Base-by-base conservation (phyloP, 2,888 invertebrate species). In the Tuberolachnus salignus region DNA sequence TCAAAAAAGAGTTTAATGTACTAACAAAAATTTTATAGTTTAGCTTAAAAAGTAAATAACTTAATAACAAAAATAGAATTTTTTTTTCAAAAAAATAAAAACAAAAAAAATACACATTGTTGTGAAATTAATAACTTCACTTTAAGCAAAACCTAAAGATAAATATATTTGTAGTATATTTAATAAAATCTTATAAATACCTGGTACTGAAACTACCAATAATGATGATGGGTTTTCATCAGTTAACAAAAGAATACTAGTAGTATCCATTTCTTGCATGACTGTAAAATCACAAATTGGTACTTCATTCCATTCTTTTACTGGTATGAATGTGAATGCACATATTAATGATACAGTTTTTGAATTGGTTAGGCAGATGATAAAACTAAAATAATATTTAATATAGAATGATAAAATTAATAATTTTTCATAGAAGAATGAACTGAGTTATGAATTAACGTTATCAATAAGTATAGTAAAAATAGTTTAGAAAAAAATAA, bases 291-390 rank as follows among this genome's bases (percentile, higher is more conserved):
- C 83, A 63, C 81, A 78, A 73, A 84, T 82, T 16, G 67, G 34
- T 13, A 81, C 80, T 61, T 82, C 73, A 14, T 81, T 82, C 59
- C 82, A 82, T 49, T 82, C 70, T 66, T 73, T 63, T 34, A 83
- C 81, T 46, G 80, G 73, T 44, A 82, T 23, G 61, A 83, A 74
- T 19, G 84, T 83, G 70, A 82, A 82, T 57, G 83, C 81, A 73
- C 84, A 84, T 2, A 84, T 80, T 13, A 82, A 70, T 55, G 84
- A 80, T 19, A 84, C 81, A 19, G 82, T 66, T 71, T 83, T 83
- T 55, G 82, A 73, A 14, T 78, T 63, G 63, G 83, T 82, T 42
- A 85, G 81, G 9, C 83, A 83, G 57, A 84, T 80, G 0, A 81
- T 21, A n/a, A 82, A 72, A 67, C 82, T 82, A 26, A 73, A 80